Evolutionary conservation across 1,140 invertebrate species (phyloP).

Genomic region (Heliconius hermathena): DNA sequence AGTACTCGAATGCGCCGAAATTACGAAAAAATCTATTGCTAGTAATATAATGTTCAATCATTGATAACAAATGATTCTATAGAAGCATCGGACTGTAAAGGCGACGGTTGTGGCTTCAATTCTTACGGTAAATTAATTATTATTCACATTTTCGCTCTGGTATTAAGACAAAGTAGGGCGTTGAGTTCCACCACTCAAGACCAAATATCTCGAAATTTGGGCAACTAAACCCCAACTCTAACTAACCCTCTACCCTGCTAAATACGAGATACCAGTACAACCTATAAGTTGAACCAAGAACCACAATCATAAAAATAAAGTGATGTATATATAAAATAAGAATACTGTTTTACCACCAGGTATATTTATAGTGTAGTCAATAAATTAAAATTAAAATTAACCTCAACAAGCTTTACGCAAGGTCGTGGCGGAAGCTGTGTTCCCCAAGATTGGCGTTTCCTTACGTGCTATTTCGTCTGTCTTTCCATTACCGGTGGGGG

Average conservation of each 20-base stretch:
- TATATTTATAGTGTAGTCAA: not conserved
- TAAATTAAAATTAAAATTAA: slow-evolving; percentile 22
- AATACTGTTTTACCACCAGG: not conserved
- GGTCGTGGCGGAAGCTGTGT: slow-evolving; percentile 34
- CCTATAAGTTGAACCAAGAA: not conserved
- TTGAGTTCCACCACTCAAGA: not conserved
- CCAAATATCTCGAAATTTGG: not conserved
- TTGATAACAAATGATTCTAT: not conserved
- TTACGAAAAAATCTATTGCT: not conserved
- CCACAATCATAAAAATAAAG: too few relatives aligned
- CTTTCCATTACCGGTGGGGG: slow-evolving; percentile 38
- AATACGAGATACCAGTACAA: too few relatives aligned
- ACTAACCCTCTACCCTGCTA: too few relatives aligned
- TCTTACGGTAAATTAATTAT: not conserved
- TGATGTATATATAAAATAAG: not conserved
- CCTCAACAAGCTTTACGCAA: slow-evolving; percentile 32
- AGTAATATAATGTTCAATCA: not conserved
- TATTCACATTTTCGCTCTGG: not conserved
- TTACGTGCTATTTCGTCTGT: slow-evolving; percentile 48
- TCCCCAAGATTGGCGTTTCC: slow-evolving; percentile 58
- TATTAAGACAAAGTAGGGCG: not conserved
- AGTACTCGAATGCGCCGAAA: not conserved
- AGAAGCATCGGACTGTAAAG: not conserved
- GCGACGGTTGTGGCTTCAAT: not conserved
- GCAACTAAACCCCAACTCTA: too few relatives aligned